phyloP scores from a whole-genome alignment of 2,797 vertebrate species.

The Rhinichthys osculus region DNA sequence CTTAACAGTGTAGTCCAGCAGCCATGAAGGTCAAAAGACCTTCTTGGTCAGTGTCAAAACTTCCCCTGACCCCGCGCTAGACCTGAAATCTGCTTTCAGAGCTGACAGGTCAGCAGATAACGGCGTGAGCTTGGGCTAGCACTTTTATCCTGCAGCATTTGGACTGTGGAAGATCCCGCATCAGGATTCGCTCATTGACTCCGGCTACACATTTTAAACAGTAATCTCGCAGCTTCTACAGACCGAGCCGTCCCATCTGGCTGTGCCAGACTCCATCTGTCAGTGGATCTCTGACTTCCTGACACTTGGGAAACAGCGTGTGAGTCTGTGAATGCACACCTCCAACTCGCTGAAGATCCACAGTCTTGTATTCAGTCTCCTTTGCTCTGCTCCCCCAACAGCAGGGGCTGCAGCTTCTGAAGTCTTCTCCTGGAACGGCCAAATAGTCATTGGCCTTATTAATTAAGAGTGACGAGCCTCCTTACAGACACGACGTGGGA shows the following conservation, averaged over 20 bases:
- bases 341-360: neutral
- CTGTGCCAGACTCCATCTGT: constrained; percentile 18
- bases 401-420: neutral
- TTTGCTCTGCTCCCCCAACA: neutral
- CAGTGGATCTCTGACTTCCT: constrained; percentile 14
- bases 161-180: neutral
- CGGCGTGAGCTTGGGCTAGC: neutral
- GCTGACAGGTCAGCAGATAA: constrained; percentile 20
- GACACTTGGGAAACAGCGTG: neutral
- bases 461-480: constrained; percentile 6
- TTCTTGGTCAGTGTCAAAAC: constrained; percentile 2
- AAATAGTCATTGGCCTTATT: constrained; percentile 3
- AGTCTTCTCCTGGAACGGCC: neutral
- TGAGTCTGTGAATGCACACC: constrained; percentile 12
- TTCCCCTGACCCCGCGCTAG: neutral
- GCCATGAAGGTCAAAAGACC: neutral
- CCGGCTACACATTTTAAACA: neutral
- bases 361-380: neutral
- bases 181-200: constrained; percentile 14
- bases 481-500: neutral
- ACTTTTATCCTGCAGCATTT: constrained; percentile 1
- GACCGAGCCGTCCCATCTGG: constrained; percentile 3
- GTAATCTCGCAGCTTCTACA: constrained; percentile 6
- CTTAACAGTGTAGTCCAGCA: neutral
- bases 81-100: constrained; percentile 2